Evolutionary conservation across 2,888 invertebrate species (phyloP), one percentile per base, ranked within the genome.

Genomic region (Mimas tiliae): DNA sequence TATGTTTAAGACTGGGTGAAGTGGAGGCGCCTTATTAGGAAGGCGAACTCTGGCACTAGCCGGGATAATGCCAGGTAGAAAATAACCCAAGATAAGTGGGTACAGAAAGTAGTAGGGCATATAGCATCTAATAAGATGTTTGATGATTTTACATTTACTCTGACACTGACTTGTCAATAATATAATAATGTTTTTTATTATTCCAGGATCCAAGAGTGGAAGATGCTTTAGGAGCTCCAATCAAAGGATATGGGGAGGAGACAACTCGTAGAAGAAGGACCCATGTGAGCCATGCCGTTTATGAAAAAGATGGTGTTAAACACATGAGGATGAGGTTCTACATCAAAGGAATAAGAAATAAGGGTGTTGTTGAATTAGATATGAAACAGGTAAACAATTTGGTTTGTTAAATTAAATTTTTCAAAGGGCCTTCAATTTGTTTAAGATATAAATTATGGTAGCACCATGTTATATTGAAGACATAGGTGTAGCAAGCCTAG

Each of bases 321-420:
- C 96, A 97, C 77, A 95, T 98, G 94, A 94, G 98, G 77, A 98
- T 99, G 97, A 95, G 96, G 82, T 99, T 98, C 88, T 97, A 98
- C 82, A 94, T 98, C 68, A 96, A 98, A 90, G 98, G 98, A 48
- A 93, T 95, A 53, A 94, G 96, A 69, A 96, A 96, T 79, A 96
- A 96, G 79, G 98, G 96, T 48, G 96, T 97, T 64, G 98, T 97
- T 9, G 96, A 98, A 83, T 92, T 98, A 70, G 98, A 98, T 91
- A 96, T 98, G 92, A 95, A 95, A 84, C 95, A 97, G 94, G 98
- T 98, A 88, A 65, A 38, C 4, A 11, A 38, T 38, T 16, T 58
- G 9, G 11, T 19, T 58, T 19, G 1, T 11, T 16, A n/a, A n/a
- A n/a, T n/a, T n/a, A n/a, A n/a, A n/a, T n/a, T n/a, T n/a, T n/a